Percentiles rank a stretch among this genome's conserved stretches.
phyloP scores from a whole-genome alignment of 1,140 invertebrate species.

The Colletes gigas region DNA sequence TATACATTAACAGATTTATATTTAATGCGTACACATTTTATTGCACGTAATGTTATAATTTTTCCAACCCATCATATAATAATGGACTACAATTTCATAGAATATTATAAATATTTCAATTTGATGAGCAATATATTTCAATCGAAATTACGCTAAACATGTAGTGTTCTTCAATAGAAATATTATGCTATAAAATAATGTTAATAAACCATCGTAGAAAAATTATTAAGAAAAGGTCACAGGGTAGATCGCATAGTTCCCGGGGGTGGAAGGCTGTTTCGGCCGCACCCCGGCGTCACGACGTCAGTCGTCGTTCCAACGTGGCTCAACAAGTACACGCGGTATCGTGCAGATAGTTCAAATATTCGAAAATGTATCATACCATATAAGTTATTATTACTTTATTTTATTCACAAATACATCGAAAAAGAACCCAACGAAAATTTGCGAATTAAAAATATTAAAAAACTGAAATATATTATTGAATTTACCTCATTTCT shows the following conservation, averaged over 20 bases:
- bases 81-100: not conserved
- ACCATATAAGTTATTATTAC: slow-evolving; percentile 1
- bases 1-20: not conserved
- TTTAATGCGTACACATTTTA: not conserved
- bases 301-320: slow-evolving; percentile 72
- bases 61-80: not conserved
- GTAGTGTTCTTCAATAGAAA: not conserved
- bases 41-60: too few relatives aligned
- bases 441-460: not conserved
- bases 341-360: slow-evolving; percentile 42
- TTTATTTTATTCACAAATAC: slow-evolving; percentile 17
- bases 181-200: not conserved
- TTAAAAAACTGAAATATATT: slow-evolving; percentile 13
- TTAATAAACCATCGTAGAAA: not conserved
- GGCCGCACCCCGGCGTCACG: slow-evolving; percentile 74
- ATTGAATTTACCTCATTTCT: not conserved
- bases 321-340: slow-evolving; percentile 76
- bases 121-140: too few relatives aligned
- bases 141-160: not conserved
- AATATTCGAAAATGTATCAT: slow-evolving; percentile 46
- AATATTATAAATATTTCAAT: not conserved
- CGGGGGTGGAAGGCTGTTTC: slow-evolving; percentile 71
- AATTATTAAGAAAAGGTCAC: slow-evolving; percentile 51
- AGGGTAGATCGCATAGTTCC: slow-evolving; percentile 63
- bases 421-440: slow-evolving; percentile 1